Evolutionary conservation across 2,797 vertebrate species (phyloP).

Genomic region (Cephalopachus bancanus): DNA sequence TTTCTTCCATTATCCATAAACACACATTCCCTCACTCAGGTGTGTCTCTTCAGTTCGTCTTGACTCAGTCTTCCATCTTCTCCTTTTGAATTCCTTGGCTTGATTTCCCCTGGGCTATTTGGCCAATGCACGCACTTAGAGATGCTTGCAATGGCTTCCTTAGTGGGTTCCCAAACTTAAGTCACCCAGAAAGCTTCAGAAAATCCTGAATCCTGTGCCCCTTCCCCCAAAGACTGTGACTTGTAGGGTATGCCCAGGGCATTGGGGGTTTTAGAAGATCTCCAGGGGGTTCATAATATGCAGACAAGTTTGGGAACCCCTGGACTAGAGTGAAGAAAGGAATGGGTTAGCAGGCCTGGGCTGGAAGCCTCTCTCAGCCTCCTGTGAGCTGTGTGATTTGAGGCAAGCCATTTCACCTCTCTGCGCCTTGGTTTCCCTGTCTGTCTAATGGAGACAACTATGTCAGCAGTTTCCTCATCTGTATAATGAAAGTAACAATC

Average conservation of each 20-base stretch:
- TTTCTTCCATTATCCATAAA: not conserved
- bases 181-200: not conserved
- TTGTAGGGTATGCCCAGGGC: not conserved
- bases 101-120: not conserved
- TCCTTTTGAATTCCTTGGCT: not conserved
- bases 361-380: not conserved
- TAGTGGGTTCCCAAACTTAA: rapidly evolving
- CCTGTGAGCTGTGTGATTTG: not conserved
- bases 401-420: not conserved
- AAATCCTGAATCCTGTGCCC: not conserved
- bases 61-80: not conserved
- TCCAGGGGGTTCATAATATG: not conserved
- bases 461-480: not conserved
- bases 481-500: not conserved
- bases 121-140: not conserved
- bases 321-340: not conserved
- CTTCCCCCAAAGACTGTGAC: not conserved
- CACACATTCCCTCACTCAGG: not conserved
- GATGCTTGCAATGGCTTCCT: not conserved
- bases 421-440: not conserved
- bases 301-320: not conserved
- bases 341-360: no score
- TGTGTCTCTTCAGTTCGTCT: not conserved
- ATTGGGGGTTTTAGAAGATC: not conserved
- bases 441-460: not conserved